Evolutionary conservation across 2,797 vertebrate species (phyloP).

Genomic region (Setipinna tenuifilis): DNA sequence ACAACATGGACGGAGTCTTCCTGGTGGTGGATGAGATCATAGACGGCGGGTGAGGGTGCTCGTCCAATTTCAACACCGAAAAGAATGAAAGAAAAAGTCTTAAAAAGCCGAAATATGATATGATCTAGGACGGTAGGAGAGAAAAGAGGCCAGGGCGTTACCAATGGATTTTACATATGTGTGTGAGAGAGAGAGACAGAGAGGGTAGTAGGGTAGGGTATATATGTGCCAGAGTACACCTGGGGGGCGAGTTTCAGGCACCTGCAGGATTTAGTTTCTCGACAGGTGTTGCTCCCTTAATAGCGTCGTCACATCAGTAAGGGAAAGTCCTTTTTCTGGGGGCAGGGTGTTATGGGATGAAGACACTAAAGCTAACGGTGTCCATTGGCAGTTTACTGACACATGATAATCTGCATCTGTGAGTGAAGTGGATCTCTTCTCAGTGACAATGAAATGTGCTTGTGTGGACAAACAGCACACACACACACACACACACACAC

Average conservation of each 20-base stretch:
- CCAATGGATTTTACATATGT: background rate
- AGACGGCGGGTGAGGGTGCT: slow-evolving; percentile 77
- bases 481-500: no score
- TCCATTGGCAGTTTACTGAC: background rate
- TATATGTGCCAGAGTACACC: background rate
- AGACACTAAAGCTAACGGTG: background rate
- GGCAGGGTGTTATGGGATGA: background rate
- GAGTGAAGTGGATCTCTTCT: background rate
- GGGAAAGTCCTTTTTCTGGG: background rate
- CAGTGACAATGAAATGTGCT: background rate
- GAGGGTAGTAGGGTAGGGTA: background rate
- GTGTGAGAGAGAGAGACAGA: no score
- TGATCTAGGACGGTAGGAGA: background rate
- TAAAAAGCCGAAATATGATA: background rate
- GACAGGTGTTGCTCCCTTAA: background rate
- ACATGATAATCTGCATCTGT: background rate
- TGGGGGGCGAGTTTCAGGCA: background rate
- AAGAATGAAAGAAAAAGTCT: no score
- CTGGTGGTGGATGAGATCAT: slow-evolving; percentile 92
- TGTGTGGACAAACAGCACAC: no score
- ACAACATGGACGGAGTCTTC: slow-evolving; percentile 90
- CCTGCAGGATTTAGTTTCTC: background rate
- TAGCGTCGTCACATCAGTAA: background rate
- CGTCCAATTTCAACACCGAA: background rate
- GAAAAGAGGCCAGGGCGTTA: background rate